These are phyloP conservation scores for Spisula solida DNA, from an alignment of 2,888 invertebrate genomes.

Conservation along the genomic window DNA sequence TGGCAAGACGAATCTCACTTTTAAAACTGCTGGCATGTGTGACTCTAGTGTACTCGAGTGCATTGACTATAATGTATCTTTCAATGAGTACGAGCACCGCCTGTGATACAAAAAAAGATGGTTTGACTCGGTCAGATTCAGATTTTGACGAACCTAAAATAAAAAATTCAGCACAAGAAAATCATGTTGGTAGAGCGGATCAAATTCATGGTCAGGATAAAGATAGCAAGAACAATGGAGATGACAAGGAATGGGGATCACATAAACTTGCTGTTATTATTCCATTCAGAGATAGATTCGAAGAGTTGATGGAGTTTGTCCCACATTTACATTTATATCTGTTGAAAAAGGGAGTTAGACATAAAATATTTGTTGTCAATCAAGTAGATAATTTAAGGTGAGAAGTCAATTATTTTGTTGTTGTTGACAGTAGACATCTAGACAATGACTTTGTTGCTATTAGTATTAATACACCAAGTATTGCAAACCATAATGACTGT, in stretches of 20 bases:
- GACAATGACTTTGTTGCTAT: too few species aligned
- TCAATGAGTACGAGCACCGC: constrained; percentile 38
- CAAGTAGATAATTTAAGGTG: constrained; percentile 90
- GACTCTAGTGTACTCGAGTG: constrained; percentile 53
- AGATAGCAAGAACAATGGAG: constrained; percentile 14
- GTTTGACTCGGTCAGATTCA: neutral
- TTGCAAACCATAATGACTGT: too few species aligned
- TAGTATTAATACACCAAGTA: too few species aligned
- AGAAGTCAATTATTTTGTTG: neutral
- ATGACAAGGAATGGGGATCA: constrained; percentile 59
- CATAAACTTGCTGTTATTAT: constrained; percentile 94
- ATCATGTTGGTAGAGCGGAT: neutral
- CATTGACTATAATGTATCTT: constrained; percentile 60
- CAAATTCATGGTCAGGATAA: neutral
- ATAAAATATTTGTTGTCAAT: constrained; percentile 96
- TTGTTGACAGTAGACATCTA: too few species aligned
- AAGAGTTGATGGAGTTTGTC: constrained; percentile 97
- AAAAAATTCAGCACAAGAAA: neutral
- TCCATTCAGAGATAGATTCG: constrained; percentile 98
- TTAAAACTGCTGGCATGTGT: constrained; percentile 63
- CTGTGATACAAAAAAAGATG: neutral
- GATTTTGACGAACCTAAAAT: neutral
- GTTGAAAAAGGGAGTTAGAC: constrained; percentile 92
- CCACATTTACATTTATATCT: constrained; percentile 96
- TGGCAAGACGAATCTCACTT: constrained; percentile 63